phyloP scores from a whole-genome alignment of 1,140 invertebrate species.

The Berghia stephanieae region DNA sequence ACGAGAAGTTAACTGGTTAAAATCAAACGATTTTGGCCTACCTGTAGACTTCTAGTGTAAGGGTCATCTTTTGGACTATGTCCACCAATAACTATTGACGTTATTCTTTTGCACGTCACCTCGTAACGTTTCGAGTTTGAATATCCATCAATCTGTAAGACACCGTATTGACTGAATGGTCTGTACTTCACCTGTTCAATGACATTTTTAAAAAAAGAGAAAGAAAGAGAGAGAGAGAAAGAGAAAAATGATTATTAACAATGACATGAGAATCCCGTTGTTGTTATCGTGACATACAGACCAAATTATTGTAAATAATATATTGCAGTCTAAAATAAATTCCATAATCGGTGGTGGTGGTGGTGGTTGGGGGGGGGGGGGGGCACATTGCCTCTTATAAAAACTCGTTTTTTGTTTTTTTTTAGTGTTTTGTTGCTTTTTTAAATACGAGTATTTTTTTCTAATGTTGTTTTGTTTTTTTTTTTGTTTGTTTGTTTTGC shows the following conservation, averaged over 20 bases:
- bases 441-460: no score
- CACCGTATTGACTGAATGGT: slow-evolving; percentile 23
- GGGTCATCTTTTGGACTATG: slow-evolving; percentile 23
- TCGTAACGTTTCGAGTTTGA: slow-evolving; percentile 28
- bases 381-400: neutral
- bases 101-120: slow-evolving; percentile 33
- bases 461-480: no score
- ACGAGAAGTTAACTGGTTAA: no score
- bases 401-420: no score
- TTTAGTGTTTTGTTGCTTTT: no score
- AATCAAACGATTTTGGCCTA: neutral
- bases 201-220: neutral
- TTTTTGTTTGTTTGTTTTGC: no score
- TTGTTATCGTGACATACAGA: neutral
- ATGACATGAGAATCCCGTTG: neutral
- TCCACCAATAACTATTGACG: slow-evolving; percentile 36
- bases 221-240: neutral
- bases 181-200: slow-evolving; percentile 30
- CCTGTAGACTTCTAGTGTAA: neutral
- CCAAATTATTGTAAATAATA: no score
- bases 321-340: neutral
- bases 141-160: slow-evolving; percentile 31
- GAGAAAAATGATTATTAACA: neutral
- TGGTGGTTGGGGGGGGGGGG: no score
- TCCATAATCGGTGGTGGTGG: neutral